Conservation (phyloP, 2,113 vertebrate genomes). For the Campylorhamphus procurvoides region DNA sequence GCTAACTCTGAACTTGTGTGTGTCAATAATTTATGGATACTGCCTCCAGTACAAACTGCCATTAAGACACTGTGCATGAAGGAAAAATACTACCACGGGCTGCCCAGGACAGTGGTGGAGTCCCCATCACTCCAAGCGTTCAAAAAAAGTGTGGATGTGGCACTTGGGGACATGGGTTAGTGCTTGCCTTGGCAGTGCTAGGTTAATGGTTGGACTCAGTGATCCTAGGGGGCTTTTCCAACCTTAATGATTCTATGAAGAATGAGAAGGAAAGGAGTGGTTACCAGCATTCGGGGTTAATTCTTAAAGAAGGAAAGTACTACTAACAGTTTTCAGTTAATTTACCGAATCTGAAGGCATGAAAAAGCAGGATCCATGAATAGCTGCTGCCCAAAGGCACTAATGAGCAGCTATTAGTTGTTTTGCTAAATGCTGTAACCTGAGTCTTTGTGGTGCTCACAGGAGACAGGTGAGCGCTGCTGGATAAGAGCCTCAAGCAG, state of each 20-base stretch:
- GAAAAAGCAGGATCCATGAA: neutral
- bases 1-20: neutral
- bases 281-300: neutral
- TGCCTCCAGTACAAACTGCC: neutral
- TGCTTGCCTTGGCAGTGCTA: neutral
- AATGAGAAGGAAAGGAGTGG: neutral
- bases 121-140: neutral
- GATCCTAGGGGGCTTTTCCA: neutral
- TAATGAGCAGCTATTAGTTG: neutral
- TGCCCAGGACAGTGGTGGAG: neutral
- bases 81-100: neutral
- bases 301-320: neutral
- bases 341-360: neutral
- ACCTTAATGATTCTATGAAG: neutral
- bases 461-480: slow-evolving; percentile 52
- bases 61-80: too few relatives aligned
- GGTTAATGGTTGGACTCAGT: neutral
- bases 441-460: slow-evolving; percentile 33
- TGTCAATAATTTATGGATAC: neutral
- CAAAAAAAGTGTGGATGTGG: neutral
- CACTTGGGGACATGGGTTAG: neutral
- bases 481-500: slow-evolving; percentile 71
- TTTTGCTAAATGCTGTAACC: slow-evolving; percentile 59
- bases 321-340: neutral
- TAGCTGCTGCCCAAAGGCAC: neutral